Base-by-base conservation (phyloP, 2,113 vertebrate species). In the Nothobranchius furzeri region DNA sequence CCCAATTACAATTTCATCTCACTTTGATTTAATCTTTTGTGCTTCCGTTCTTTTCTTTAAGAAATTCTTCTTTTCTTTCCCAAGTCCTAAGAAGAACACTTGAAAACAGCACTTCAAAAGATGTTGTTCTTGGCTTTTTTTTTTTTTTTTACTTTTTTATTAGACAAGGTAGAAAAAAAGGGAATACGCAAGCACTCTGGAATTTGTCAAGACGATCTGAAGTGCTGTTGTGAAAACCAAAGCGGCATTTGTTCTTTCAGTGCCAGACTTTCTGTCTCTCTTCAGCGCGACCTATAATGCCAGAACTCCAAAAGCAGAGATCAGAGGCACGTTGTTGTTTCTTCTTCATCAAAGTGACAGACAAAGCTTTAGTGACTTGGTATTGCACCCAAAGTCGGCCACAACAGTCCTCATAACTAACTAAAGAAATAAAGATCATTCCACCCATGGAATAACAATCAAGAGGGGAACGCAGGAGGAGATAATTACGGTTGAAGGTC, bases 401-500 rank as follows among this genome's bases (percentile, higher is more conserved):
- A 64, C 78, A 78, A 42, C 43, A 42, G 25, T 69, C 37, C 60
- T 17, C 53, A 70, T 11, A 45, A 45, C 12, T 11, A 45, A 45
- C 1, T 11, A 45, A 12, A 45, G 0, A 57, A 50, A 20, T 6
- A 17, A 42, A 42, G 73, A 40, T n/a, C n/a, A 75, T 36, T 57
- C 52, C 49, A 80, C 70, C 70, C 46, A 35, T 65, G 20, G 59
- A 79, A 73, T 74, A 57, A 76, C 55, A 68, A 76, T 68, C 1
- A 48, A 70, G 71, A 12, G 72, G 60, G 56, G 52, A 35, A 71
- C 83, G 42, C 53, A 43, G 47, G 60, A 76, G 68, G 69, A 85
- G 82, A 70, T 67, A 70, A 79, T 84, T 77, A 58, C 66, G 68
- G 70, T 73, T 85, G 74, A 89, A 91, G 85, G 87, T 90, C 88